Percentiles rank a stretch among this genome's conserved stretches.
These are phyloP conservation scores for Serranus cabrilla DNA, from an alignment of 2,797 vertebrate species.

Conservation along the genomic window DNA sequence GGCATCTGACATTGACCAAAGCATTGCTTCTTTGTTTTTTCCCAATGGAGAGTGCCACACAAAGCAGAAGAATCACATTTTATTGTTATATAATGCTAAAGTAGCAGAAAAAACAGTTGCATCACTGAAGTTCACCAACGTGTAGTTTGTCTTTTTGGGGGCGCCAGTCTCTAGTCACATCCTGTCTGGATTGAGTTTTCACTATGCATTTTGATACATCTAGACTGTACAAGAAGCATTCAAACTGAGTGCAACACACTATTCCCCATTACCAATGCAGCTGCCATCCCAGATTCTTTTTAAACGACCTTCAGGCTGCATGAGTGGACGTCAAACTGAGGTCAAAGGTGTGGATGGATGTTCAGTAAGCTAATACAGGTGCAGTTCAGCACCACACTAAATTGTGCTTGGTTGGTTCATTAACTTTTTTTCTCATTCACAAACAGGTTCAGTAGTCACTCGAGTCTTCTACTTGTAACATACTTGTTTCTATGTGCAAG, in stretches of 20 bases:
- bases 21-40: background rate
- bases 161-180: background rate
- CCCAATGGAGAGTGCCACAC: background rate
- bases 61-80: background rate
- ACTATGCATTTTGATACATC: background rate
- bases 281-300: background rate
- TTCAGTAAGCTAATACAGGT: conserved; percentile 10
- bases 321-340: conserved; percentile 16
- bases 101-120: background rate
- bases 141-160: background rate
- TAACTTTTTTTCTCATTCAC: background rate
- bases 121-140: background rate
- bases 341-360: conserved; percentile 12
- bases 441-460: no score
- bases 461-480: no score
- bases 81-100: background rate
- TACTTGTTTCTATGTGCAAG: no score
- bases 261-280: background rate
- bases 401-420: background rate
- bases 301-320: background rate
- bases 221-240: background rate
- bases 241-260: background rate
- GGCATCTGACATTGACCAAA: background rate
- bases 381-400: background rate
- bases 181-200: background rate